These are phyloP conservation scores for Machaerirhynchus nigripectus DNA, from an alignment of 2,113 vertebrate species.

Conservation along the genomic window DNA sequence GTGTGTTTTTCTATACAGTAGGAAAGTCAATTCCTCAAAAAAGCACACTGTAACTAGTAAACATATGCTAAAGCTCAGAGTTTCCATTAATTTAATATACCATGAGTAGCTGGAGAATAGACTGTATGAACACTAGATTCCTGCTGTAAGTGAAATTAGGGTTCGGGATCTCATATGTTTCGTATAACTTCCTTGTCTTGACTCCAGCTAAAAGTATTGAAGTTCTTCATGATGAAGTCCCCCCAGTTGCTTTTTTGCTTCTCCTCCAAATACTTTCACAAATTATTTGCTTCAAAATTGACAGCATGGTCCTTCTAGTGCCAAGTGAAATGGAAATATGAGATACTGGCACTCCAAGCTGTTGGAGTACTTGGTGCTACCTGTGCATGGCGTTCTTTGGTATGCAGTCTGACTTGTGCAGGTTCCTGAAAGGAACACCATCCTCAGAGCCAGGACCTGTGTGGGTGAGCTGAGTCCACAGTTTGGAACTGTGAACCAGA, in stretches of 20 bases:
- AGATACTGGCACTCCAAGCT: neutral
- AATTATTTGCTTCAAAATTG: neutral
- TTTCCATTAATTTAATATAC: slow-evolving; percentile 43
- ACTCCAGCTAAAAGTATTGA: neutral
- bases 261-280: neutral
- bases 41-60: slow-evolving; percentile 24
- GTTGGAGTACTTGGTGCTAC: neutral
- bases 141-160: neutral
- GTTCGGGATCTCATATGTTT: neutral
- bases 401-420: too few relatives aligned
- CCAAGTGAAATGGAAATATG: neutral
- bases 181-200: slow-evolving; percentile 5
- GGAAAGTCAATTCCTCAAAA: neutral
- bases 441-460: neutral
- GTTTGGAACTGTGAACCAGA: neutral
- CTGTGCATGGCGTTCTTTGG: neutral
- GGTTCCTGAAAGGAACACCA: neutral
- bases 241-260: neutral
- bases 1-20: neutral
- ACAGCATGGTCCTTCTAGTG: neutral
- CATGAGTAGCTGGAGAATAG: neutral
- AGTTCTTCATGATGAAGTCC: neutral
- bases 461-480: neutral
- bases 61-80: slow-evolving; percentile 6
- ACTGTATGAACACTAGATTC: neutral